Conservation (phyloP, 2,888 invertebrate genomes). For the Orthosia cruda region DNA sequence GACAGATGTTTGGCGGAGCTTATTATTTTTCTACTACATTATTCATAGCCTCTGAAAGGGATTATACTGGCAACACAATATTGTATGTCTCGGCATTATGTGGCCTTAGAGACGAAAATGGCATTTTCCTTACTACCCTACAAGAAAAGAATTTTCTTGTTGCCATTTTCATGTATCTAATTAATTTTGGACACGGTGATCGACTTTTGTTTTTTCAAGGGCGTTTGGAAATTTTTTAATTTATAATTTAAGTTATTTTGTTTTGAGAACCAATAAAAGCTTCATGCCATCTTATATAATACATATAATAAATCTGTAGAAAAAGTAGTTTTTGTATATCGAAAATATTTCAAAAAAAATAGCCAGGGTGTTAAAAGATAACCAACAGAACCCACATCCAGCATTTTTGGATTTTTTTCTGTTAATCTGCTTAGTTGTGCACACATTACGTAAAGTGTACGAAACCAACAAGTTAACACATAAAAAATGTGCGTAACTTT, state of each 20-base stretch:
- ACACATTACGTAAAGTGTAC: too few relatives aligned
- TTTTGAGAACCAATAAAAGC: neutral
- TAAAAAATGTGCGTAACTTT: too few relatives aligned
- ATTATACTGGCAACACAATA: constrained; percentile 68
- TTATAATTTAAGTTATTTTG: neutral
- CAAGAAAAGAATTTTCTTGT: neutral
- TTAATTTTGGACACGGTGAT: constrained; percentile 15
- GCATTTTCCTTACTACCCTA: constrained; percentile 19
- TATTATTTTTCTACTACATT: constrained; percentile 80
- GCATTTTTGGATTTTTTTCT: too few relatives aligned
- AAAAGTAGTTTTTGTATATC: too few relatives aligned
- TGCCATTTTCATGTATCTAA: neutral
- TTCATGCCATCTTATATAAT: neutral
- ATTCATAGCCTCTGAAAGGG: constrained; percentile 74
- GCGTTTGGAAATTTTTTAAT: neutral
- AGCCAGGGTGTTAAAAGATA: too few relatives aligned
- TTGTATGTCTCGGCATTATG: constrained; percentile 49
- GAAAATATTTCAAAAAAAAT: too few relatives aligned
- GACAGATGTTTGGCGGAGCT: constrained; percentile 74
- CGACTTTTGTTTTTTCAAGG: neutral
- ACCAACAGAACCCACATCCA: too few relatives aligned
- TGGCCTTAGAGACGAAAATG: constrained; percentile 37
- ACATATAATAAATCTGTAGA: too few relatives aligned
- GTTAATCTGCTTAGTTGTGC: too few relatives aligned
- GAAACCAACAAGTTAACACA: too few relatives aligned